Base-by-base conservation (phyloP, 23 tunicate genomes). In the Ascidia mentula region DNA sequence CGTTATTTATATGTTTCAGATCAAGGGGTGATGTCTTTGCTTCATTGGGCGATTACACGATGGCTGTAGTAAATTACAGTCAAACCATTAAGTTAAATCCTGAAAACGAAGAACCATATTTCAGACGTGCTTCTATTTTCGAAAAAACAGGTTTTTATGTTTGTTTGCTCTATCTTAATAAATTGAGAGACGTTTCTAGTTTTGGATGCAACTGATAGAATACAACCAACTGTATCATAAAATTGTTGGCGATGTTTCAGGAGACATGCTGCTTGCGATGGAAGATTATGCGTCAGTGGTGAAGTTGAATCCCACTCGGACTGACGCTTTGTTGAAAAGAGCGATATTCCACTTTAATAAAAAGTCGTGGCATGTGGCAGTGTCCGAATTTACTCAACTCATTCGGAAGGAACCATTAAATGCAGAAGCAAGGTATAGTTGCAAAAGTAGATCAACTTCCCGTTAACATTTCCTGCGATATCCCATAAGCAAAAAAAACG, bases 111-210 rank as follows among this genome's bases (percentile, higher is more conserved):
- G 81, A 88, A 45, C 75, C 87, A 3, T 93, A 76, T 60, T 93
- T 79, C 60, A 89, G 88, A 80, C 81, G 98, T 7, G 98, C 98
- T 60, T 72, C 59, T 6, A 69, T 87, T 32, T 93, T 84, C 40
- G 98, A 93, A 70, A 88, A 93, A 76, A 93, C 92, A 88, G 92
- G 97, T 87, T n/a, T n/a, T n/a, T n/a, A n/a, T n/a, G n/a, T n/a
- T n/a, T n/a, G n/a, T n/a, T n/a, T n/a, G n/a, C n/a, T n/a, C n/a
- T n/a, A n/a, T n/a, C n/a, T n/a, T n/a, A n/a, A n/a, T n/a, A n/a
- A n/a, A n/a, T n/a, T n/a, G n/a, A n/a, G n/a, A n/a, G n/a, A n/a
- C n/a, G n/a, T n/a, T n/a, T n/a, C n/a, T n/a, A n/a, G n/a, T n/a
- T n/a, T n/a, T n/a, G n/a, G n/a, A n/a, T n/a, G n/a, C n/a, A n/a